phyloP scores from a whole-genome alignment of 2,888 invertebrate genomes.

The Gonocerus acuteangulatus region DNA sequence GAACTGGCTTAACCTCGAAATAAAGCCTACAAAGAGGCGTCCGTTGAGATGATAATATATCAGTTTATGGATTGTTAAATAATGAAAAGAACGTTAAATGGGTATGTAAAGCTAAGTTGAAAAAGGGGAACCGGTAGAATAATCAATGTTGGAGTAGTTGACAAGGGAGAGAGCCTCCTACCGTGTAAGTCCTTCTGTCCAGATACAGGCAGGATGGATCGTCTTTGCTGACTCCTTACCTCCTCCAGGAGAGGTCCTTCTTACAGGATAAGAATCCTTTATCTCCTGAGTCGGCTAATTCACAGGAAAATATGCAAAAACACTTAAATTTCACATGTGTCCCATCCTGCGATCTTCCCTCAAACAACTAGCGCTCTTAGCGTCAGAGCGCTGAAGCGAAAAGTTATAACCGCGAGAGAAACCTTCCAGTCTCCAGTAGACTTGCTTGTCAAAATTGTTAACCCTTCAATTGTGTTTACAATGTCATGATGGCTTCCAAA shows the following conservation, averaged over 20 bases:
- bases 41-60: too few species aligned
- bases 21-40: neutral
- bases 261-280: neutral
- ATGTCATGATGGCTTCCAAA: too few species aligned
- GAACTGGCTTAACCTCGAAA: neutral
- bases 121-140: conserved; percentile 9
- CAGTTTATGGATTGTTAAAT: too few species aligned
- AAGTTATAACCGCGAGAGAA: too few species aligned
- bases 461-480: too few species aligned
- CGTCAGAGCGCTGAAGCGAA: neutral
- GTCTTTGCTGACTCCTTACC: neutral
- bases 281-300: too few species aligned
- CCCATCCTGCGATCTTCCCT: conserved; percentile 12
- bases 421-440: too few species aligned
- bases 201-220: too few species aligned
- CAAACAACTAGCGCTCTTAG: conserved; percentile 14
- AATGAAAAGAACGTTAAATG: neutral
- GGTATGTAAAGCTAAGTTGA: neutral
- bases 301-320: neutral
- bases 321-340: conserved; percentile 19
- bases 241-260: neutral
- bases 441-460: too few species aligned
- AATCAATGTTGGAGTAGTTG: conserved; percentile 19
- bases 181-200: neutral
- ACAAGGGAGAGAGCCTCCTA: neutral